Evolutionary conservation across 2,888 invertebrate genomes (phyloP), one percentile per base, ranked within the genome.

Genomic region (Aspidiotus rigidus): DNA sequence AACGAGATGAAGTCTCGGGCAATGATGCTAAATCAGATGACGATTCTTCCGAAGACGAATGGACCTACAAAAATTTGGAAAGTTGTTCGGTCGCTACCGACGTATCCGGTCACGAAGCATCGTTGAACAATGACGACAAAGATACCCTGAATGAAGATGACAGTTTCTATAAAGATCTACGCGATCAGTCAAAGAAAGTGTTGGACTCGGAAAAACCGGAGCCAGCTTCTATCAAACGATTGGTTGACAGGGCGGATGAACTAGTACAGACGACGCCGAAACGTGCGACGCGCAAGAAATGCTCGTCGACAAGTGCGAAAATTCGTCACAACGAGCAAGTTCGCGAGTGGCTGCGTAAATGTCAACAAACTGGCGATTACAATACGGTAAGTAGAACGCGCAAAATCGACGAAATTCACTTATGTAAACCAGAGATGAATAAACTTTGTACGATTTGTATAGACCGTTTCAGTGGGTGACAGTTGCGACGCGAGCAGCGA

Each of bases 401-500:
- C 28, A 28, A 28, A 28, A 28, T 28, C 28, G 28, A 3, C 28
- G 1, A 28, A 28, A 28, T 28, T 28, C 28, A 28, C 28, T 28
- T 28, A 28, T 28, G 28, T 28, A 28, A 28, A 28, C 28, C 28
- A 28, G 28, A 28, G 28, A 28, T 28, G 28, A 28, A 28, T 28
- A 28, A 28, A 28, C 28, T 28, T 28, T 28, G 28, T 28, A 3
- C 28, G 28, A 28, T 28, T 28, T 7, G 16, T 64, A 60, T 57
- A 72, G 42, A 63, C 69, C 28, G 57, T 41, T 40, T 70, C 69
- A 11, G 69, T 72, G 8, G 72, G 70, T 40, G 88, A 88, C 77
- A 88, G 86, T 78, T 92, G 91, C 78, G 93, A 93, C 77, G 93
- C 93, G 0, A 93, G 92, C 71, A 90, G 91, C 13, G 93, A 93